Conservation (phyloP, 2,888 invertebrate genomes). For the Stictocephala bisonia region DNA sequence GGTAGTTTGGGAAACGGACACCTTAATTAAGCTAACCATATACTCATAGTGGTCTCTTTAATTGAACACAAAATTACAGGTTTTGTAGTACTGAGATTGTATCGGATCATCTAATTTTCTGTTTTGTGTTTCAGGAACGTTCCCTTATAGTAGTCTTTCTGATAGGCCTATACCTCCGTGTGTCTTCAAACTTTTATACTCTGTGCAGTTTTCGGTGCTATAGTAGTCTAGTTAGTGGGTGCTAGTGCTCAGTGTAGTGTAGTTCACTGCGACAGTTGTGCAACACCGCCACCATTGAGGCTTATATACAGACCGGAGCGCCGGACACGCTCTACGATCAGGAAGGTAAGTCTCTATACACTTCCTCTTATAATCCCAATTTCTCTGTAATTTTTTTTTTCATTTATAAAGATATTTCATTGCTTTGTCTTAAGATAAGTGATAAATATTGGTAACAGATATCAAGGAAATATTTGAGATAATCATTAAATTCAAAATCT, state of each 20-base stretch:
- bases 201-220: conserved; percentile 43
- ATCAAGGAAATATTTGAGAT: no score
- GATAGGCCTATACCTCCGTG: conserved; percentile 46
- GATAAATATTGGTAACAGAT: no score
- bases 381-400: no score
- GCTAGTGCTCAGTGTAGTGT: conserved; percentile 28
- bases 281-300: conserved; percentile 55
- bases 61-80: not conserved
- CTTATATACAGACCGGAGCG: conserved; percentile 54
- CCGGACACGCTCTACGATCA: conserved; percentile 56
- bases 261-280: conserved; percentile 21
- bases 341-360: conserved; percentile 54
- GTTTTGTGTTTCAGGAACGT: conserved; percentile 21
- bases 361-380: no score
- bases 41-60: not conserved
- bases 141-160: conserved; percentile 42
- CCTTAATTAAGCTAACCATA: not conserved
- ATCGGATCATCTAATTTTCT: not conserved
- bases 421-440: no score
- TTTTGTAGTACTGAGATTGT: conserved; percentile 4
- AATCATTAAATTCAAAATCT: no score
- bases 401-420: no score
- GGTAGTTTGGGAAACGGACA: no score
- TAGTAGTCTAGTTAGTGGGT: conserved; percentile 20
- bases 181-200: conserved; percentile 47